These are phyloP conservation scores for Antheraea mylitta DNA, from an alignment of 1,140 invertebrate genomes.

Conservation along the genomic window DNA sequence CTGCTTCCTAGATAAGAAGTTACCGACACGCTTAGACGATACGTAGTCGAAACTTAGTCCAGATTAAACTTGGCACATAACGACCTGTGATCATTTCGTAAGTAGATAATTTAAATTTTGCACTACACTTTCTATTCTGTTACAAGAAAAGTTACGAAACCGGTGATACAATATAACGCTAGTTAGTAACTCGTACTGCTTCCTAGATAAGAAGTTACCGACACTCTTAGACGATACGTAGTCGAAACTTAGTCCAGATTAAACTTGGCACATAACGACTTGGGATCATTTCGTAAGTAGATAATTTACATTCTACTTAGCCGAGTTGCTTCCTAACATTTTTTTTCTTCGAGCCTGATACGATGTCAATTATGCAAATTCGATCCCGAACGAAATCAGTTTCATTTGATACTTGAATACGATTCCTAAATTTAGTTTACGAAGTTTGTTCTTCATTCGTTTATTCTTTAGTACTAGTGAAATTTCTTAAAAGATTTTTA, in stretches of 20 bases:
- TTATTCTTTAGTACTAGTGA: neutral
- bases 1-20: too few species aligned
- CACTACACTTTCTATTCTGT: neutral
- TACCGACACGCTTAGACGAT: neutral
- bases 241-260: neutral
- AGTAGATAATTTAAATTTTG: slow-evolving; percentile 9
- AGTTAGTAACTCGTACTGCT: neutral
- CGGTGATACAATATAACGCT: neutral
- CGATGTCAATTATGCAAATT: slow-evolving; percentile 11
- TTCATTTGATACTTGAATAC: slow-evolving; percentile 1
- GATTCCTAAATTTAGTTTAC: slow-evolving; percentile 6
- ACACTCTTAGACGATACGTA: neutral
- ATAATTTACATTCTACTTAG: slow-evolving; percentile 10
- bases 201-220: too few species aligned
- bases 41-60: neutral
- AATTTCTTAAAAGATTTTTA: neutral
- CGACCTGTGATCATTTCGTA: neutral
- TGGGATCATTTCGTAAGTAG: slow-evolving; percentile 6
- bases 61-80: neutral
- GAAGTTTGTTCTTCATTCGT: neutral
- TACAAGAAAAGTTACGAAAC: neutral
- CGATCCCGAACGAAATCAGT: slow-evolving; percentile 1
- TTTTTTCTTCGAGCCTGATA: slow-evolving; percentile 4
- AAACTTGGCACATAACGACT: neutral
- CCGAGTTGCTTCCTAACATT: neutral